Evolutionary conservation across 2,888 invertebrate species (phyloP), one percentile per base, ranked within the genome.

Genomic region (Zele albiditarsus): DNA sequence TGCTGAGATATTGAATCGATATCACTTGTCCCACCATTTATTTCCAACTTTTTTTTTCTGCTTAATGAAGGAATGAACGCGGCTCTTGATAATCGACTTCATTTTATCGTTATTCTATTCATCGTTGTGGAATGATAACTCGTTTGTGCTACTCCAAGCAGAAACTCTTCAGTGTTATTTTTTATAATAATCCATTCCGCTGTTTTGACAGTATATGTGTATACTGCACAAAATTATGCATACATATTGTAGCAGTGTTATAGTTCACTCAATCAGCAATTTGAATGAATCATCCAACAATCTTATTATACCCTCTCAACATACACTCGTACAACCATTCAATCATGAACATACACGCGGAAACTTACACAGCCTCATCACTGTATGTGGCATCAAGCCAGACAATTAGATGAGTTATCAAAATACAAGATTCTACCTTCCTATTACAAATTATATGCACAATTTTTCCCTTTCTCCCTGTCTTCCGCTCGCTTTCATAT

Each of bases 101-200:
- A n/a, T 66, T 65, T 25, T 10, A 23, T 58, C 58, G 46, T 57
- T 33, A 38, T 70, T 14, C 72, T 63, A 12, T 49, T 72, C 57
- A 8, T 42, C 46, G 53, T 27, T 63, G 5, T 42, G 73, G 42
- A 78, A 76, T 75, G 74, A 71, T 78, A 75, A 72, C 72, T 74
- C 12, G 70, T 53, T n/a, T 46, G 75, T 78, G 67, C 77, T 74
- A 60, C 16, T 58, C 53, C 27, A 49, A 42, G 20, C 33, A 73
- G 73, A 63, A 33, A 62, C 49, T 28, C 10, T 27, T 58, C 68
- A 42, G 73, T 74, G 33, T 31, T 33, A 46, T 31, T 42, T 58
- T 28, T 28, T 23, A 57, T 28, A 73, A 73, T 58, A 42, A 57
- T 57, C n/a, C 57, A 62, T 31, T 66, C 20, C 25, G 58, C 14